Conservation (phyloP, 2,797 vertebrate genomes). For the Characodon lateralis region DNA sequence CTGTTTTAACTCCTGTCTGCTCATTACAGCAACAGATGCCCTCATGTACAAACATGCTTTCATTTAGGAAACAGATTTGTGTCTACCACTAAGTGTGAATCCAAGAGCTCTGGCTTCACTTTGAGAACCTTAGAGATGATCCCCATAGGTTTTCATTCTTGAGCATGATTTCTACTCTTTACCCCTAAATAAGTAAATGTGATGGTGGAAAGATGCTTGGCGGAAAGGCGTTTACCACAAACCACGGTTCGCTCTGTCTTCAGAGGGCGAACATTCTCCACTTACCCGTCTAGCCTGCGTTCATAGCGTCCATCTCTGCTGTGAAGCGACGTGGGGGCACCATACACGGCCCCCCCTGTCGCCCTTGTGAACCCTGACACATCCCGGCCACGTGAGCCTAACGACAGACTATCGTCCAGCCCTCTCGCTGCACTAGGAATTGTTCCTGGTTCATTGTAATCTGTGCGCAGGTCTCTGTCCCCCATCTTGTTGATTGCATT, state of each 20-base stretch:
- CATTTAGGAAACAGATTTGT: conserved; percentile 39
- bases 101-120: conserved; percentile 49
- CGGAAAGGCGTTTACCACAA: conserved; percentile 77
- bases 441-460: conserved; percentile 99
- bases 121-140: conserved; percentile 44
- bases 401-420: conserved; percentile 97
- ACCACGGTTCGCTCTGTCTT: conserved; percentile 77
- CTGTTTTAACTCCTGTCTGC: conserved; percentile 56
- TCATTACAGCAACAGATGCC: conserved; percentile 35
- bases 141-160: conserved; percentile 50
- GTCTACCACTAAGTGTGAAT: conserved; percentile 52
- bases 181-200: conserved; percentile 73
- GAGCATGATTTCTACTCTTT: conserved; percentile 57
- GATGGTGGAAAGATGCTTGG: conserved; percentile 81
- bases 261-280: conserved; percentile 92
- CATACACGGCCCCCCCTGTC: conserved; percentile 93
- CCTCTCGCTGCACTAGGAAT: conserved; percentile 96
- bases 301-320: conserved; percentile 99
- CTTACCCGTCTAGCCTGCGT: conserved; percentile 99
- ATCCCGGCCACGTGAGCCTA: conserved; percentile 94
- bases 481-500: conserved; percentile 99
- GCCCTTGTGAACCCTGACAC: conserved; percentile 99
- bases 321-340: conserved; percentile 95
- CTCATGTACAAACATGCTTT: conserved; percentile 45
- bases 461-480: conserved; percentile 99